Evolutionary conservation across 2,797 vertebrate species (phyloP).

Genomic region (Numenius phaeopus): DNA sequence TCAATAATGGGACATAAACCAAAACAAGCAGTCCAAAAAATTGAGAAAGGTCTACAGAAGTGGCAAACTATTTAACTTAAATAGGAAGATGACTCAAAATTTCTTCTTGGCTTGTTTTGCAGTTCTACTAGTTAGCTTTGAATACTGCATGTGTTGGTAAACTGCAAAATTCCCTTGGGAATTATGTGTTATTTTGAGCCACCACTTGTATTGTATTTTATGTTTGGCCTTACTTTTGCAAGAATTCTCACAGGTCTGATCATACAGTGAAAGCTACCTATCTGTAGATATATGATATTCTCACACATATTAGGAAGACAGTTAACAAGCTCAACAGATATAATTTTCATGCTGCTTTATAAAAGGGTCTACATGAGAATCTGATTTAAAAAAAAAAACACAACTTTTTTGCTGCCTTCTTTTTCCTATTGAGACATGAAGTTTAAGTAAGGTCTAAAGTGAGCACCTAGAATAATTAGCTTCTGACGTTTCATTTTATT

Average conservation of each 20-base stretch:
- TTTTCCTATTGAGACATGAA: background rate
- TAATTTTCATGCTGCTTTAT: background rate
- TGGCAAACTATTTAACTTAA: background rate
- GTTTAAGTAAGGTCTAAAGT: background rate
- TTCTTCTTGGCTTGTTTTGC: background rate
- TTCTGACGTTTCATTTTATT: background rate
- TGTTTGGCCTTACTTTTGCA: background rate
- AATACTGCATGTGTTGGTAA: background rate
- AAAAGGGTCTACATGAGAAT: background rate
- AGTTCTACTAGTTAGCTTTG: background rate
- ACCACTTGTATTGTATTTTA: background rate
- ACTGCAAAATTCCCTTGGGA: background rate
- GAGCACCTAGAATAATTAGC: conserved; percentile 3
- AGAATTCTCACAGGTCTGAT: background rate
- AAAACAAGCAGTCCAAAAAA: background rate
- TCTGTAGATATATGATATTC: background rate
- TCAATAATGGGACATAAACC: background rate
- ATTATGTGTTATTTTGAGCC: background rate
- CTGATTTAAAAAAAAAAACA: background rate
- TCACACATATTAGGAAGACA: background rate
- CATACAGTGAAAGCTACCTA: background rate
- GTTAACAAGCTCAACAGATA: background rate
- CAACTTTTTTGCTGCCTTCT: background rate
- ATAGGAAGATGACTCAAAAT: background rate
- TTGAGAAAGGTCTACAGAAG: background rate